These are phyloP conservation scores for Synanthedon vespiformis DNA, from an alignment of 2,888 invertebrate species.

Conservation along the genomic window DNA sequence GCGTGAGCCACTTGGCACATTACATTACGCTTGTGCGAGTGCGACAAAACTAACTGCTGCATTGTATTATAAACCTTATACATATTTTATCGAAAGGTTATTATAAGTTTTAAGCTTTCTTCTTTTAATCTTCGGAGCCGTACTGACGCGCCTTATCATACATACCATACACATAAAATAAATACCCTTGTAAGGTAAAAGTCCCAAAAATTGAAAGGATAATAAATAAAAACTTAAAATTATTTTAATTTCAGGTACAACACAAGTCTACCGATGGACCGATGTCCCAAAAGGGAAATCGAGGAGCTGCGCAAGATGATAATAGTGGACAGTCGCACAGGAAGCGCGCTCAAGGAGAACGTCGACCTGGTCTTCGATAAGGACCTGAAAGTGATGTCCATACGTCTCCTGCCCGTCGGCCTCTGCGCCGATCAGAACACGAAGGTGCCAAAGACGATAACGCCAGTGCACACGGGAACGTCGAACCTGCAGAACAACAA, in stretches of 20 bases:
- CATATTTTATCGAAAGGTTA: too few relatives aligned
- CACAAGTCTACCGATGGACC: conserved; percentile 77
- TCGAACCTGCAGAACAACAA: conserved; percentile 36
- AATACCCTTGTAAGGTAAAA: too few relatives aligned
- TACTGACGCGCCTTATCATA: too few relatives aligned
- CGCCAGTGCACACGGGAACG: conserved; percentile 25
- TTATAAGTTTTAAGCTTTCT: too few relatives aligned
- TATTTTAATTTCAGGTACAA: conserved; percentile 71
- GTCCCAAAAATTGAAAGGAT: too few relatives aligned
- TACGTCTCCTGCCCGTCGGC: conserved; percentile 72
- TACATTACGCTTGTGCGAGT: too few relatives aligned
- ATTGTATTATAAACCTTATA: too few relatives aligned
- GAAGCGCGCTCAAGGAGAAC: conserved; percentile 54
- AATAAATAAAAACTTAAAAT: too few relatives aligned
- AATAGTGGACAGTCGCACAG: conserved; percentile 71
- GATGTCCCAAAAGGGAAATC: conserved; percentile 85
- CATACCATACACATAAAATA: too few relatives aligned
- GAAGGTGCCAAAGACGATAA: conserved; percentile 36
- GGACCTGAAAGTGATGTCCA: conserved; percentile 77
- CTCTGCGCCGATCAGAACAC: conserved; percentile 66
- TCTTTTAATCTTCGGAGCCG: too few relatives aligned
- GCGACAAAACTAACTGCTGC: too few relatives aligned
- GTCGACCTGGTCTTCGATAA: conserved; percentile 77
- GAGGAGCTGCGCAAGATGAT: conserved; percentile 78
- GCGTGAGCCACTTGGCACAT: too few relatives aligned